Evolutionary conservation across 1,140 invertebrate genomes (phyloP), one percentile per base, ranked within the genome.

Genomic region (Paralvinella palmiformis): DNA sequence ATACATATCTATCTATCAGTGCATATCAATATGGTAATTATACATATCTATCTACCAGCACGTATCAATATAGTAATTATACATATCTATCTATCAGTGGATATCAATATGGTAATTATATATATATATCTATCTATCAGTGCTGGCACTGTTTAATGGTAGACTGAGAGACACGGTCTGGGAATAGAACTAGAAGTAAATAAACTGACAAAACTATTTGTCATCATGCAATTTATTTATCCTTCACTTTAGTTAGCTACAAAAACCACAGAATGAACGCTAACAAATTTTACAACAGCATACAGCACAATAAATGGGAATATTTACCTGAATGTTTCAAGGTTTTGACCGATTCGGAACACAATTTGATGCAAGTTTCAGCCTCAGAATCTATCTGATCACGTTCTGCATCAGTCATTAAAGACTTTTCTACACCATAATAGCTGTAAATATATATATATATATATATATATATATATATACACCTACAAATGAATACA

Each of bases 371-470:
- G 63, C 94, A 92, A 59, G 86, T 85, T 75, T 94, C 88, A 1
- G 91, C 89, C 37, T 88, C 88, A 2, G 81, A 79, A 74, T 97
- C 94, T 69, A 96, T 90, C 73, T 91, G 84, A 73, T 91, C 91
- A 35, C 91, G 83, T 70, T 96, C 90, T 1, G 81, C 75, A 69
- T 96, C 91, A 0, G 85, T 86, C 88, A 96, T 91, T 6, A 80
- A 83, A 24, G 83, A 82, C 52, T 85, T 84, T 36, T 85, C 85
- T 84, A 50, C 65, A 36, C 64, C 62, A 22, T 58, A 41, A 57
- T 37, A 56, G 29, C 62, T 64, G 33, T 57, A 36, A 57, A 32
- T 1, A 58, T 17, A 55, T 6, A 59, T 59, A 32, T 17, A 24
- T 59, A 35, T 20, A 6, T 62, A 41, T 41, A 20, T 20, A 17